Percentiles rank a stretch among this genome's conserved stretches.
These are phyloP conservation scores for Agrochola lychnidis DNA, from an alignment of 2,888 invertebrate genomes.

Conservation along the genomic window DNA sequence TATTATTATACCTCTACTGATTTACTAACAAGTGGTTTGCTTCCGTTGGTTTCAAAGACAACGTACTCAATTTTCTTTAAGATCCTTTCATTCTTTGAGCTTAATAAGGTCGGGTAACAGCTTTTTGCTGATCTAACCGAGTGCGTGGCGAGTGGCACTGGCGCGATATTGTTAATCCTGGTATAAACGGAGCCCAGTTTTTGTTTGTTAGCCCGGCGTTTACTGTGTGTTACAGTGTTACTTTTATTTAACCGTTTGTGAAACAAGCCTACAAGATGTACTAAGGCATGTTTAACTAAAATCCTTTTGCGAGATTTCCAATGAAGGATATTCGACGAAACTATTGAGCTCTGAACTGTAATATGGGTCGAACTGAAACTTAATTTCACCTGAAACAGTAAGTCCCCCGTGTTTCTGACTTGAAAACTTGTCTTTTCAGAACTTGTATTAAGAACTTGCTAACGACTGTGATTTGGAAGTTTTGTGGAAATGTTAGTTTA, in stretches of 20 bases:
- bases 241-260: not conserved
- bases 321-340: constrained; percentile 6
- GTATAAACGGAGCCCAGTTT: constrained; percentile 5
- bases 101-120: constrained; percentile 40
- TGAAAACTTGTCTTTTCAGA: constrained; percentile 15
- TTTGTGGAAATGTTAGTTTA: not conserved
- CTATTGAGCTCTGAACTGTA: not conserved
- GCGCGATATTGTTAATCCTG: constrained; percentile 12
- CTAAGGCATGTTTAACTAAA: not conserved
- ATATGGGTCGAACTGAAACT: constrained; percentile 16
- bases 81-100: constrained; percentile 40
- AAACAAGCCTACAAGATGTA: not conserved
- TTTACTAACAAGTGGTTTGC: not conserved
- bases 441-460: constrained; percentile 14
- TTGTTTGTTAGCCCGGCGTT: constrained; percentile 1
- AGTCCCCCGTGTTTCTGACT: not conserved
- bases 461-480: constrained; percentile 21
- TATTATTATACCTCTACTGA: not conserved
- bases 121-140: constrained; percentile 50
- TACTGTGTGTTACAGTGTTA: not conserved
- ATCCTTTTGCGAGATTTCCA: not conserved
- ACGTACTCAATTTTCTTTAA: constrained; percentile 48
- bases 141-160: constrained; percentile 10
- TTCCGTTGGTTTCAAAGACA: constrained; percentile 38
- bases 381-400: constrained; percentile 9